Evolutionary conservation across 2,888 invertebrate species (phyloP), one percentile per base, ranked within the genome.

Genomic region (Nemurella pictetii): DNA sequence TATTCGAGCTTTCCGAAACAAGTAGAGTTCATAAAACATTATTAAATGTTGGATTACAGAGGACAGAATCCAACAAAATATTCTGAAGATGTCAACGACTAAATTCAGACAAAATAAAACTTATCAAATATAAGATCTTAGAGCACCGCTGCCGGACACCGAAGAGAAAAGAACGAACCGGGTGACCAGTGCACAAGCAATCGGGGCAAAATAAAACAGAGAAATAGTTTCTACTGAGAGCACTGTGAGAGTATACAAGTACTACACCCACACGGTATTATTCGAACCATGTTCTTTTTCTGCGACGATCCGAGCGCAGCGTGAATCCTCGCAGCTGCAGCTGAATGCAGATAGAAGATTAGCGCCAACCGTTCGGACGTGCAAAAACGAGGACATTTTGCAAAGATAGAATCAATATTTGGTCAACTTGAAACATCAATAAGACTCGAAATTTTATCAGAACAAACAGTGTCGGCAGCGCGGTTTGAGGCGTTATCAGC

Each of bases 281-380:
- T 55, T 55, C 20, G 55, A 55, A 20, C 55, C 2, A 20, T 55
- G 55, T 55, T 55, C 9, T 55, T 55, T 55, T 55, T 55, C 55
- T 55, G 15, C 20, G n/a, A 20, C 55, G 55, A 55, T 55, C 55
- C n/a, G n/a, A 7, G 55, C 55, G 55, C 9, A 20, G 9, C 20
- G 55, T 55, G 55, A 20, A 55, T 55, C 20, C 26, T 26, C 20
- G 7, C 75, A 75, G 75, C 75, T 75, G 75, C 75, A 75, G 27
- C 28, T 75, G 75, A 75, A 75, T 75, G 75, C 75, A 75, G 26
- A 75, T 75, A 75, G 75, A 75, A 75, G 75, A 26, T 75, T 75
- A 75, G 26, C 75, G 9, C 75, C 28, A 9, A 26, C 1, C n/a
- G n/a, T n/a, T 75, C 75, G 75, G 28, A 75, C 55, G 9, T 55